Conservation (phyloP, 2,113 vertebrate species). For the Podarcis cretensis region DNA sequence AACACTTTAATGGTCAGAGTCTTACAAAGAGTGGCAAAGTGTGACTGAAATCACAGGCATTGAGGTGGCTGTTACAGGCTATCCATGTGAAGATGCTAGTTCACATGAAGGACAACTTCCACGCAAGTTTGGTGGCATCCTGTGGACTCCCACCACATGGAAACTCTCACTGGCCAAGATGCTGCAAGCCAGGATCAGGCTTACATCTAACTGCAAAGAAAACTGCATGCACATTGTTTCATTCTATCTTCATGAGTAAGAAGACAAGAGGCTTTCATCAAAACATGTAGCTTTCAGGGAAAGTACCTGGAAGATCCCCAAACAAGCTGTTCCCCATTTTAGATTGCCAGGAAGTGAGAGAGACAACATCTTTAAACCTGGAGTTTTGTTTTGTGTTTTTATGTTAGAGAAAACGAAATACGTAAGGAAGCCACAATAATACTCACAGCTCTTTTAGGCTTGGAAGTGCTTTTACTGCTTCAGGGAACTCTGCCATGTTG, state of each 20-base stretch:
- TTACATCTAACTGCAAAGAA: neutral
- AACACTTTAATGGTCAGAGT: neutral
- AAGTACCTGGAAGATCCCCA: neutral
- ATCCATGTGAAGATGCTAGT: no score
- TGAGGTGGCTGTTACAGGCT: neutral
- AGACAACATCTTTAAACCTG: constrained; percentile 14
- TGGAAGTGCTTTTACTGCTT: constrained; percentile 91
- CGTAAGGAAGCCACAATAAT: constrained; percentile 31
- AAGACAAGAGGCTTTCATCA: neutral
- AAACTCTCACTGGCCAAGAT: neutral
- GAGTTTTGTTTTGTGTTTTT: neutral
- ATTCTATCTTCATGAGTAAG: neutral
- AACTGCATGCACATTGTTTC: neutral
- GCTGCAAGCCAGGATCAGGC: neutral
- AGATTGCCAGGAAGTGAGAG: constrained; percentile 1
- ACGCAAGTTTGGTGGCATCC: neutral
- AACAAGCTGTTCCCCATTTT: neutral
- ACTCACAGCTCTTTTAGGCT: constrained; percentile 98
- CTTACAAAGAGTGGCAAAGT: neutral
- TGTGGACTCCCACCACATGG: neutral
- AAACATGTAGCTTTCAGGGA: neutral
- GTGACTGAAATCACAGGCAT: no score
- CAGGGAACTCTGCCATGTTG: constrained; percentile 90
- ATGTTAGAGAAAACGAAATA: constrained; percentile 37
- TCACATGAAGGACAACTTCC: neutral